Base-by-base conservation (phyloP, 2,113 vertebrate genomes). In the Hoplias malabaricus region DNA sequence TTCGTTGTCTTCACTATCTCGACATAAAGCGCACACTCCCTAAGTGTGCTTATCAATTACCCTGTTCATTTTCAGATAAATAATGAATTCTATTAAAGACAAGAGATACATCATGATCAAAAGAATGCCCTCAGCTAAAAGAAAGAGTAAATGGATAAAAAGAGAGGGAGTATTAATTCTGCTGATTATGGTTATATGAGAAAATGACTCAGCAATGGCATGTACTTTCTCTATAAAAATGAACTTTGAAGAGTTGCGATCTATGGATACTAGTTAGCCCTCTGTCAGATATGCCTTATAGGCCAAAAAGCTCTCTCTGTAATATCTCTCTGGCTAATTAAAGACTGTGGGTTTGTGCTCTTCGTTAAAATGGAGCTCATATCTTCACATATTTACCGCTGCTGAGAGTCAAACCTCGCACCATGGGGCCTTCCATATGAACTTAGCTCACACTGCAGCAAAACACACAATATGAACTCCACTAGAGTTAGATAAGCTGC, bases 291-390 rank as follows among this genome's bases (percentile, higher is more conserved):
- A 85, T 84, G 81, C 74, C 77, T 57, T 77, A 31, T 56, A 80
- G 89, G 87, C 82, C 74, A 69, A 5, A 14, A 79, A 80, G 81
- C 9, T 3, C 73, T 85, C 80, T 68, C 80, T 82, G 85, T 89
- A 88, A 90, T 91, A 88, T 90, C 89, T 87, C 86, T 91, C 87
- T 88, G 80, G 71, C 90, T 90, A 92, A 93, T 93, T 92, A 91
- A 82, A 87, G 86, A 84, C 79, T 75, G 87, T 79, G 82, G 84
- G 81, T 69, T 75, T 50, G 74, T 82, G 81, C 86, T n/a, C 46
- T 67, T 21, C 79, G 79, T 78, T 84, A 83, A 82, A 81, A 83
- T 62, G 59, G 73, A 33, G 86, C 80, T 82, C 79, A 54, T 81
- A 85, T 80, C 62, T 80, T 68, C 59, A 66, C 72, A 71, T 79